Evolutionary conservation across 2,888 invertebrate genomes (phyloP), one percentile per base, ranked within the genome.

Genomic region (Oscheius sp.): DNA sequence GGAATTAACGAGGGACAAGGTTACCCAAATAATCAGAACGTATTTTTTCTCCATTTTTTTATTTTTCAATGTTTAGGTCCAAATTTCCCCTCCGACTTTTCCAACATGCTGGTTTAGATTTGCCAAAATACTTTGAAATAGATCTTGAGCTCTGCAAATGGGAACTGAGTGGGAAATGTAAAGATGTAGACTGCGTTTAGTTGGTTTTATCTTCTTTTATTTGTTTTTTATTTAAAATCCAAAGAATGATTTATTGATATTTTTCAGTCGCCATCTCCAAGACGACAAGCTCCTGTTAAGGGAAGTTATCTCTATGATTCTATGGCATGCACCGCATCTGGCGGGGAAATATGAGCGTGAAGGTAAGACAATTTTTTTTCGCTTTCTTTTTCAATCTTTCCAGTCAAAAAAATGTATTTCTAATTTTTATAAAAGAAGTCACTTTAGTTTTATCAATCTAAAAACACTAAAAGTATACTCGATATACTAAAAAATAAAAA

Each of bases 121-220:
- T 59, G 24, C 59, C 59, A 24, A 5, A 36, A 1, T 6, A 8
- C 8, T 3, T 50, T 4, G 47, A 61, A 24, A 22, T 22, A 17
- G 32, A 26, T 4, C 47, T 47, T 22, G 22, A 20, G 20, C 28
- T 62, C 20, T 66, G 66, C 26, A 36, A 20, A 14, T 56, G n/a
- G 22, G 66, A 66, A 36, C 22, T 66, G n/a, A 45, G 9, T 5
- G 66, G 66, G 12, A 54, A 33, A 26, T 66, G 66, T 36, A 66
- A 66, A 44, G 54, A 56, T 24, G 51, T 51, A 24, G 26, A 17
- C 22, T 66, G 66, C 24, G 6, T 14, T 9, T 28, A 56, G 66
- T 66, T 41, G 22, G 66, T 54, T 30, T 54, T 17, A 33, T 20
- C 6, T 17, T 12, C n/a, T 61, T 24, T 36, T 2, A n/a, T 20